Evolutionary conservation across 1,140 invertebrate species (phyloP).

Genomic region (Papilio glaucus): DNA sequence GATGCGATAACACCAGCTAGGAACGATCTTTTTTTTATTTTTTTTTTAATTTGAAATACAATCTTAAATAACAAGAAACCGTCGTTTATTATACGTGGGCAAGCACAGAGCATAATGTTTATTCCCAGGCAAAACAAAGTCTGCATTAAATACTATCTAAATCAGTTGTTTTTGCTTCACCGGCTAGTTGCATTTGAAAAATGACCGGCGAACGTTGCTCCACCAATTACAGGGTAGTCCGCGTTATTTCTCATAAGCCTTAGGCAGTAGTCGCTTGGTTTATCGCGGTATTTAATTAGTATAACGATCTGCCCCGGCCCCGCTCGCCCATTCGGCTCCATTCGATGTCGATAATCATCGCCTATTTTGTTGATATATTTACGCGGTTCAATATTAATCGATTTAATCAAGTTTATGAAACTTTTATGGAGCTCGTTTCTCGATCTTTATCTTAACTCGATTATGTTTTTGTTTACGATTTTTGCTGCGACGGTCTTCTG

Average conservation of each 20-base stretch:
- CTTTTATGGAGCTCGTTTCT: constrained; percentile 11
- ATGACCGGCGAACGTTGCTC: constrained; percentile 14
- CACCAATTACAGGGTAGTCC: constrained; percentile 31
- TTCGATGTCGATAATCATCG: constrained; percentile 34
- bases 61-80: too few species aligned
- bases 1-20: too few species aligned
- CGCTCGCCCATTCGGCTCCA: constrained; percentile 21
- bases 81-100: too few species aligned
- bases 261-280: constrained; percentile 30
- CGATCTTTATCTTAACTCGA: constrained; percentile 19
- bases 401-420: constrained; percentile 35
- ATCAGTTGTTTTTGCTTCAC: constrained; percentile 12
- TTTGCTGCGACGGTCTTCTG: background rate
- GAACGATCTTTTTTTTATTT: too few species aligned
- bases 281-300: constrained; percentile 37
- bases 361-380: constrained; percentile 36
- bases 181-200: constrained; percentile 35
- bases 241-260: constrained; percentile 28
- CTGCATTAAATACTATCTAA: background rate
- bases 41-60: too few species aligned
- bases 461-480: background rate
- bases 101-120: too few species aligned
- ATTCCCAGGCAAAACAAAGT: background rate
- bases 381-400: constrained; percentile 23
- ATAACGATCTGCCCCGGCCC: constrained; percentile 30